These are phyloP conservation scores for Pseudoatta argentina DNA, from an alignment of 1,140 invertebrate genomes.

Conservation along the genomic window DNA sequence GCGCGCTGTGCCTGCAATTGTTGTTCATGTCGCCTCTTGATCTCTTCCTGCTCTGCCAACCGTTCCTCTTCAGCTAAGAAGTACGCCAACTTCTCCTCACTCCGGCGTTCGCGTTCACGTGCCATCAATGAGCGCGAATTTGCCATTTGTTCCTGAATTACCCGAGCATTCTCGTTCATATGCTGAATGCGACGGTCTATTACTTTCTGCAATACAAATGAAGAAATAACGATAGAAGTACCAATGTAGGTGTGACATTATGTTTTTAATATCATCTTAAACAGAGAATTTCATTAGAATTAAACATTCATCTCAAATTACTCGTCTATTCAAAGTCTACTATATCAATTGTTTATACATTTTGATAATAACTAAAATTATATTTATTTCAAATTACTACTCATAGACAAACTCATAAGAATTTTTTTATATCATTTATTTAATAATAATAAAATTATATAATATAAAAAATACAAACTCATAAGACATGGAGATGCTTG, in stretches of 20 bases:
- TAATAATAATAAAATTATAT: not conserved
- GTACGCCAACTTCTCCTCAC: conserved; percentile 75
- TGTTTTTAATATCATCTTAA: conserved; percentile 7
- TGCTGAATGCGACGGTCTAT: conserved; percentile 78
- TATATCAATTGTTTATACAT: not conserved
- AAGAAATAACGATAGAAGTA: not conserved
- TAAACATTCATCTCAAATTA: conserved; percentile 1
- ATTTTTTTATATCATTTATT: not conserved
- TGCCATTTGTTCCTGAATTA: conserved; percentile 79
- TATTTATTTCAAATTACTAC: not conserved
- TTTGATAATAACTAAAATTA: not conserved
- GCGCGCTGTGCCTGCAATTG: conserved; percentile 81
- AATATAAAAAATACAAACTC: not conserved
- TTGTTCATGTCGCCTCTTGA: conserved; percentile 82
- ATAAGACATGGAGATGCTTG: too few species aligned
- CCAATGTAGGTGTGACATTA: not conserved
- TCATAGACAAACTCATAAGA: too few species aligned
- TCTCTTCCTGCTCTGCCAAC: conserved; percentile 79
- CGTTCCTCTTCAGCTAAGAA: conserved; percentile 81
- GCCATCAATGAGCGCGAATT: conserved; percentile 78
- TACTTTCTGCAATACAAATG: conserved; percentile 70
- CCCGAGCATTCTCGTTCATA: conserved; percentile 81
- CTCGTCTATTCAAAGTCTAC: not conserved
- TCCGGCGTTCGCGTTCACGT: conserved; percentile 81
- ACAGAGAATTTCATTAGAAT: conserved; percentile 22